Evolutionary conservation across 2,888 invertebrate genomes (phyloP).

Genomic region (Rugalucina vietnamica): DNA sequence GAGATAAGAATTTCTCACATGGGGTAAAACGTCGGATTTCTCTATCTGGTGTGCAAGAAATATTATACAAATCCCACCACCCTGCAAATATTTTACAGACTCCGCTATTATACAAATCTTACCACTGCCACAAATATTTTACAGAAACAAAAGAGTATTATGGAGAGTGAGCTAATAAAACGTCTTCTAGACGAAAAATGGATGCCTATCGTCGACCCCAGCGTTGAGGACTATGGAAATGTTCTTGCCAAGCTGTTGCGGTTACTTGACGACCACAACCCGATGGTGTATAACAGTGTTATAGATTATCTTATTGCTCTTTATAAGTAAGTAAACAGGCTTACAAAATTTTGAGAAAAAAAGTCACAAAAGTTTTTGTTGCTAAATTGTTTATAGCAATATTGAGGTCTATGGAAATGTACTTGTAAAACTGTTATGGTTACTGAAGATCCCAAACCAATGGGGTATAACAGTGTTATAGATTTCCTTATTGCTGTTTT

Average conservation of each 20-base stretch:
- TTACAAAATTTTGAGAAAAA: too few species aligned
- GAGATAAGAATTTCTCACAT: too few species aligned
- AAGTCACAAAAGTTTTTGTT: too few species aligned
- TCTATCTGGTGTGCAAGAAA: too few species aligned
- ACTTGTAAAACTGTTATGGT: too few species aligned
- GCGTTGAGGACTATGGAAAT: slow-evolving; percentile 56
- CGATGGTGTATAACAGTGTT: slow-evolving; percentile 58
- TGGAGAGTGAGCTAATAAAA: slow-evolving; percentile 63
- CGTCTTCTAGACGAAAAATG: slow-evolving; percentile 67
- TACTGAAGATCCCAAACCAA: slow-evolving; percentile 57
- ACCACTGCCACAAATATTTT: too few species aligned
- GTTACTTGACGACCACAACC: slow-evolving; percentile 58
- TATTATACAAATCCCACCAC: too few species aligned
- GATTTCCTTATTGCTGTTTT: slow-evolving; percentile 63
- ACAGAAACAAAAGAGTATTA: slow-evolving; percentile 60
- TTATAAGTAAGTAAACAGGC: slow-evolving; percentile 59
- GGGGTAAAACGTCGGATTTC: too few species aligned
- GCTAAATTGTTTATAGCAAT: too few species aligned
- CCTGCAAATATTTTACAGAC: too few species aligned
- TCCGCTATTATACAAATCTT: too few species aligned
- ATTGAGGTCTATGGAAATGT: too few species aligned
- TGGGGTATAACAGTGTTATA: slow-evolving; percentile 62
- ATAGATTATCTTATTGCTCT: slow-evolving; percentile 65
- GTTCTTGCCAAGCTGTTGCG: slow-evolving; percentile 60
- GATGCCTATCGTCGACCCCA: slow-evolving; percentile 62